A percentile compares a stretch with the other conserved stretches of the same genome.
Evolutionary conservation across 2,797 vertebrate species (phyloP).

Genomic region (Cossypha heuglini): DNA sequence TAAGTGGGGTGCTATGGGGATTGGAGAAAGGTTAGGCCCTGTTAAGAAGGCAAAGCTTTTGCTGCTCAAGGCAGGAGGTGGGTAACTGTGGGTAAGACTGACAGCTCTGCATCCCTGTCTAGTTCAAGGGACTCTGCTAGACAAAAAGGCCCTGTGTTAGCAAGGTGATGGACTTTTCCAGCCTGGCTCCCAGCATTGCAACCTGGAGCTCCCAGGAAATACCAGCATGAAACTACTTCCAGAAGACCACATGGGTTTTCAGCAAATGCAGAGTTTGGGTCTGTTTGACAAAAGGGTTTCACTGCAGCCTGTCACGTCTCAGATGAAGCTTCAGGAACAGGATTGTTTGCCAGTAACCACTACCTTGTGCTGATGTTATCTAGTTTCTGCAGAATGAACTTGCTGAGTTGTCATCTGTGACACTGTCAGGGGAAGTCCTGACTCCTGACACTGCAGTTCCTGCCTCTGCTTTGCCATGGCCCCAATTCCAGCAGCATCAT

Average conservation of each 20-base stretch:
- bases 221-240: background rate
- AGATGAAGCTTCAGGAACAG: slow-evolving; percentile 61
- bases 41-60: background rate
- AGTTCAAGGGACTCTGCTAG: background rate
- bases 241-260: background rate
- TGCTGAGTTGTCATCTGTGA: slow-evolving; percentile 57
- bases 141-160: background rate
- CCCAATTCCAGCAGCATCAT: slow-evolving; percentile 8
- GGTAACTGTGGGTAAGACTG: background rate
- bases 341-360: slow-evolving; percentile 69
- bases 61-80: background rate
- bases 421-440: slow-evolving; percentile 72
- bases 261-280: background rate
- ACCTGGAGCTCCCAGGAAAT: background rate
- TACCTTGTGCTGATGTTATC: slow-evolving; percentile 74
- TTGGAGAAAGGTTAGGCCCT: background rate
- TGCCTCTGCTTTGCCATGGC: background rate
- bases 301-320: slow-evolving; percentile 30
- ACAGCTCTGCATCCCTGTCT: background rate
- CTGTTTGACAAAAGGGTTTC: background rate
- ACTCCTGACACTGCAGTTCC: slow-evolving; percentile 50
- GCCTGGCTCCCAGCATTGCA: rapidly evolving
- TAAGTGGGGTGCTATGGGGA: rapidly evolving
- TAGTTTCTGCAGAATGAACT: slow-evolving; percentile 77
- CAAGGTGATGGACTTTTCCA: background rate